These are phyloP conservation scores for Cylas formicarius DNA, from an alignment of 1,140 invertebrate genomes.

Conservation along the genomic window DNA sequence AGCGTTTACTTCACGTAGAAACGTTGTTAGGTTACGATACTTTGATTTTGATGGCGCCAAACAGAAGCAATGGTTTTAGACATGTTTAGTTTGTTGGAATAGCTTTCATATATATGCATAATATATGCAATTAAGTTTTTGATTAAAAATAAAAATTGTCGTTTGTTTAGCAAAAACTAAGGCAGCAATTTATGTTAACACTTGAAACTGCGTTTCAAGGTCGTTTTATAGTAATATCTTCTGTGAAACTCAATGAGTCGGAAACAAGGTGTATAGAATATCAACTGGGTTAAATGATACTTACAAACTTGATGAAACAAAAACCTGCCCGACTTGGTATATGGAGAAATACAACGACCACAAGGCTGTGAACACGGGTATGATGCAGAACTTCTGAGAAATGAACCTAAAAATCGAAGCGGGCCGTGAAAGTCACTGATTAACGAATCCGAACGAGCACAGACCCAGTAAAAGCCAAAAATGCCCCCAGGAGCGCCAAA, in stretches of 20 bases:
- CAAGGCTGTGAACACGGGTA: conserved; percentile 56
- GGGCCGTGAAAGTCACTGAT: neutral
- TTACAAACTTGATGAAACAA: conserved; percentile 73
- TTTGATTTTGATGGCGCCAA: too few species aligned
- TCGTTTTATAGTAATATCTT: too few species aligned
- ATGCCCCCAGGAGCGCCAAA: conserved; percentile 56
- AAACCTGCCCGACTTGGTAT: conserved; percentile 71
- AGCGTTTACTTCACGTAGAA: too few species aligned
- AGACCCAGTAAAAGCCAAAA: conserved; percentile 61
- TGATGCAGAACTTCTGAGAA: conserved; percentile 54
- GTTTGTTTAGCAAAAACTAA: too few species aligned
- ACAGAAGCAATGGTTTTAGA: too few species aligned
- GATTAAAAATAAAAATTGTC: too few species aligned
- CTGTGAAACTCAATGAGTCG: neutral
- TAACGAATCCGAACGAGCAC: conserved; percentile 12
- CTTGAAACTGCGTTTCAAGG: neutral
- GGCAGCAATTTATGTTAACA: conserved; percentile 3
- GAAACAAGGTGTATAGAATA: conserved; percentile 3
- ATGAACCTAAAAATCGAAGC: conserved; percentile 50
- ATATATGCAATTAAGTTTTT: too few species aligned
- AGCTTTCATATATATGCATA: too few species aligned
- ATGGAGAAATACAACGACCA: conserved; percentile 72
- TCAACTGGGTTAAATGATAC: conserved; percentile 23
- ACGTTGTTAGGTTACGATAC: too few species aligned
- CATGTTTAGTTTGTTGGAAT: too few species aligned